phyloP scores from a whole-genome alignment of 2,113 vertebrate genomes.

The Irena cyanogastra region DNA sequence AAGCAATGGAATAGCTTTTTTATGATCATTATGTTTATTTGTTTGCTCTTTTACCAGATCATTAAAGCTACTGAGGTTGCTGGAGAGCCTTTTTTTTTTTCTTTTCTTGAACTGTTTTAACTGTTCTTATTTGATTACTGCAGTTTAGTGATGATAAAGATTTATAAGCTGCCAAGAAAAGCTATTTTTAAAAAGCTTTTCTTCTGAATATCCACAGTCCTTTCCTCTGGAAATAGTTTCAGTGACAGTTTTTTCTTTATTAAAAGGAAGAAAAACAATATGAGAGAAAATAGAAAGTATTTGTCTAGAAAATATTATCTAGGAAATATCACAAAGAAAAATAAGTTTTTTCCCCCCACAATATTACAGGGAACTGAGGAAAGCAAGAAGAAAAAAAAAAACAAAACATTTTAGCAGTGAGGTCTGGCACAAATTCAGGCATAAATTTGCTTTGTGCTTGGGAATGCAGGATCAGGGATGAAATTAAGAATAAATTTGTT shows the following conservation, averaged over 20 bases:
- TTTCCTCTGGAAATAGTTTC: not conserved
- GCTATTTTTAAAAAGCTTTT: not conserved
- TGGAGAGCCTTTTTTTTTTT: not conserved
- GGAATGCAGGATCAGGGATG: not conserved
- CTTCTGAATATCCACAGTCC: not conserved
- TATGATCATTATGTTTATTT: constrained; percentile 40
- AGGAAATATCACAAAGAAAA: not conserved
- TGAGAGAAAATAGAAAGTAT: not conserved
- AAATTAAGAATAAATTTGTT: not conserved
- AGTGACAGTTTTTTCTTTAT: not conserved
- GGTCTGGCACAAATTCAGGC: not conserved
- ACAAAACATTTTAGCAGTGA: not conserved
- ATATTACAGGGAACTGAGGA: not conserved
- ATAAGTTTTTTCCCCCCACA: not conserved
- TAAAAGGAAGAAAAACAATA: not conserved
- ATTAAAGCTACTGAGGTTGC: constrained; percentile 12
- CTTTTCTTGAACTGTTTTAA: not conserved
- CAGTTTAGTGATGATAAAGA: not conserved
- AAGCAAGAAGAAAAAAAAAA: not conserved
- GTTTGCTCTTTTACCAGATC: constrained; percentile 28
- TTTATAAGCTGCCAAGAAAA: not conserved
- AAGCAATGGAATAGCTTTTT: constrained; percentile 27
- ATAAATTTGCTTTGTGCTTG: not conserved
- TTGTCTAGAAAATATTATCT: not conserved
- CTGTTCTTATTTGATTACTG: not conserved